Base-by-base conservation (phyloP, 2,113 vertebrate species). In the Bambusicola thoracicus region DNA sequence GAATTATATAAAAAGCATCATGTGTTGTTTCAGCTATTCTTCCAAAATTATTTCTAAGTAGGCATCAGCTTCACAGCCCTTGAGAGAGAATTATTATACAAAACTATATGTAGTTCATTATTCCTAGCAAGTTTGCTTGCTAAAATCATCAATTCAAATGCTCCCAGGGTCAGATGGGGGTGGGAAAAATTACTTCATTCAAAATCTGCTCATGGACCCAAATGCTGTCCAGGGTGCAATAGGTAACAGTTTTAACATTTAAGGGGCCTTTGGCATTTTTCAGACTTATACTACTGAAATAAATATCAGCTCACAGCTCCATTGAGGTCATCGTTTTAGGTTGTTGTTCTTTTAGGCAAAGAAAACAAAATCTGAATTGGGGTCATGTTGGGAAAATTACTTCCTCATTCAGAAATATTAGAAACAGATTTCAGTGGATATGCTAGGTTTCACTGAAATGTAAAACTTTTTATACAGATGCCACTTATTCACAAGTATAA, bases 1-100 rank as follows among this genome's bases (percentile, higher is more conserved):
- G 83, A 89, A 97, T 95, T 96, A 94, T 87, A 96, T 95, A 97
- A 97, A 97, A 94, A 96, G 94, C 94, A 97, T 97, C 86, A 94
- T 96, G 91, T 94, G 96, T 92, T 96, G 95, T 94, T 97, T 95
- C 94, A 97, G 85, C 77, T 93, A 93, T 69, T 44, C 70, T 96
- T 97, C 94, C 97, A 97, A 97, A 89, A 44, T 93, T 87, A 73
- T 58, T 90, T 92, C 63, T 94, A 94, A 87, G 81, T 94, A 85
- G 85, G 93, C 93, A 95, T 93, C 89, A 93, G 46, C 87, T 81
- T 69, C 89, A 73, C 55, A 88, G 81, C 72, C 65, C 70, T 89
- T 92, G 68, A 94, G 91, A 96, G 74, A 81, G 72, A 93, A 78
- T 86, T 94, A 63, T 72, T 89, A 63, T 72, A 91, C 85, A 91